A percentile compares a stretch with the other conserved stretches of the same genome.
Evolutionary conservation across 2,888 invertebrate genomes (phyloP).

Genomic region (Stictocephala bisonia): DNA sequence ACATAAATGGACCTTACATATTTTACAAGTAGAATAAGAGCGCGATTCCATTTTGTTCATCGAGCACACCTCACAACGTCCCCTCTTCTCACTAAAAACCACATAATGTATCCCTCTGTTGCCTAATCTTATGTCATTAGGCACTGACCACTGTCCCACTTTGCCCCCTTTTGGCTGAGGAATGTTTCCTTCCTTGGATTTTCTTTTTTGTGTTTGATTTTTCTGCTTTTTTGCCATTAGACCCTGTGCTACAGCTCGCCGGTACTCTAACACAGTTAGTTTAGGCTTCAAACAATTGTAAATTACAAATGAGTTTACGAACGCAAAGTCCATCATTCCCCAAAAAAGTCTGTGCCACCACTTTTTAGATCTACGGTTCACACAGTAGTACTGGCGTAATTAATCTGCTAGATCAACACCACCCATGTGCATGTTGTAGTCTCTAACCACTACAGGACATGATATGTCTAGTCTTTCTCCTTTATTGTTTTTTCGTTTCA

Average conservation of each 20-base stretch:
- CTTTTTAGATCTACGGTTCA: slow-evolving; percentile 17
- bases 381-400: slow-evolving; percentile 21
- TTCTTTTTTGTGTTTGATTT: background rate
- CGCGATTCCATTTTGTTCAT: slow-evolving; percentile 12
- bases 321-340: slow-evolving; percentile 36
- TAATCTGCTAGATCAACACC: slow-evolving; percentile 29
- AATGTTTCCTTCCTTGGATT: background rate
- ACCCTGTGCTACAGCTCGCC: slow-evolving; percentile 32
- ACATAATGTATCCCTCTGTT: slow-evolving; percentile 4
- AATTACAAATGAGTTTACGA: slow-evolving; percentile 14
- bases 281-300: no score
- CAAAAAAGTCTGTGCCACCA: slow-evolving; percentile 44
- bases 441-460: slow-evolving; percentile 8
- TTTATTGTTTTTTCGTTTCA: slow-evolving; percentile 11
- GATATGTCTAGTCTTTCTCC: slow-evolving; percentile 24
- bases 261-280: background rate
- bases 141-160: slow-evolving; percentile 23
- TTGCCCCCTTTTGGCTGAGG: slow-evolving; percentile 30
- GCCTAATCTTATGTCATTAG: slow-evolving; percentile 23
- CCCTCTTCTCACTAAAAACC: background rate
- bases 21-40: slow-evolving; percentile 6
- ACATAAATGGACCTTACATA: slow-evolving; percentile 27
- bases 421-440: slow-evolving; percentile 27
- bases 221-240: slow-evolving; percentile 25
- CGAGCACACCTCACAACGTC: slow-evolving; percentile 15